These are phyloP conservation scores for Dicrurus megarhynchus DNA, from an alignment of 2,113 vertebrate genomes.

Conservation along the genomic window DNA sequence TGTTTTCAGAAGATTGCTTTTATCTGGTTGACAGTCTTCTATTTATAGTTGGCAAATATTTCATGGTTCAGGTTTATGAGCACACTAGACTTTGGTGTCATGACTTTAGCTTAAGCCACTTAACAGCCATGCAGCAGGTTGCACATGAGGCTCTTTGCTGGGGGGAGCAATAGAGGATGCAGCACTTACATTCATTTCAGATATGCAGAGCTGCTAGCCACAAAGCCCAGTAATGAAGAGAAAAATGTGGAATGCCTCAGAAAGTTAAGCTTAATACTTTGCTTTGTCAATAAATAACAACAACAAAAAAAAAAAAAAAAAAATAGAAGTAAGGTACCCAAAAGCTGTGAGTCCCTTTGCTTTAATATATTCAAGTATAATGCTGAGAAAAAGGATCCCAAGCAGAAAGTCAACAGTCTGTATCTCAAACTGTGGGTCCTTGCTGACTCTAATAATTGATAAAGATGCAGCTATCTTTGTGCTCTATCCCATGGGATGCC, in stretches of 20 bases:
- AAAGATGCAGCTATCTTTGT: background rate
- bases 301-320: too few relatives aligned
- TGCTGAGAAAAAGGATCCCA: background rate
- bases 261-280: background rate
- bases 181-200: background rate
- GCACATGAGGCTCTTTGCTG: background rate
- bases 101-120: background rate
- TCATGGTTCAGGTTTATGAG: background rate
- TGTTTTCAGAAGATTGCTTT: constrained; percentile 28
- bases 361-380: background rate
- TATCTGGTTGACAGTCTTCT: background rate
- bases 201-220: background rate
- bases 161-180: background rate
- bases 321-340: background rate
- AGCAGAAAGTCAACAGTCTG: background rate
- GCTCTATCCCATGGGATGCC: background rate
- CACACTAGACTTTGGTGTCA: background rate
- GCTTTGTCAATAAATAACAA: background rate
- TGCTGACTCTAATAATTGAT: background rate
- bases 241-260: background rate
- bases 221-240: background rate
- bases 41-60: constrained; percentile 51
- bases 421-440: background rate
- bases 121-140: background rate
- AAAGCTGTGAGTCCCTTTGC: background rate